Conservation (phyloP, 2,888 invertebrate species). For the Heliconius charithonia region DNA sequence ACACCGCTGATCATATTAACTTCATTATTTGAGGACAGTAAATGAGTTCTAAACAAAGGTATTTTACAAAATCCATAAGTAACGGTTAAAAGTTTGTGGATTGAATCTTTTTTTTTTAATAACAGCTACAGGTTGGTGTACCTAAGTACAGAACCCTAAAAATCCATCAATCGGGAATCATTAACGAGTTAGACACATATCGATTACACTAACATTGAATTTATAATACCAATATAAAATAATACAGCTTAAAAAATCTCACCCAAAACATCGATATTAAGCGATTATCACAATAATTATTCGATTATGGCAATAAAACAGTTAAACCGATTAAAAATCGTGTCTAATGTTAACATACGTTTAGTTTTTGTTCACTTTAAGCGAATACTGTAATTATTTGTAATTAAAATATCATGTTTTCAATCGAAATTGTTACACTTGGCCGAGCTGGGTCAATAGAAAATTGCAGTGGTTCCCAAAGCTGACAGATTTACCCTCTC, state of each 20-base stretch:
- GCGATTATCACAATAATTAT: conserved; percentile 8
- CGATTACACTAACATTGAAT: background rate
- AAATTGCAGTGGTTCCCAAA: conserved; percentile 8
- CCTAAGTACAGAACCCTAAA: no score
- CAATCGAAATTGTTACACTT: conserved; percentile 1
- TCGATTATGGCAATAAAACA: conserved; percentile 6
- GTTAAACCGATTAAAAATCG: conserved; percentile 11
- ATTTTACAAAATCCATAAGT: no score
- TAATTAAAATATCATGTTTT: conserved; percentile 22
- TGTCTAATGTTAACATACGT: background rate
- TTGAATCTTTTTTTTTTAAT: no score
- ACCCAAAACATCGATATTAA: conserved; percentile 1
- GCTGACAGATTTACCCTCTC: background rate
- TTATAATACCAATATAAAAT: background rate
- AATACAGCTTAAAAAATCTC: background rate
- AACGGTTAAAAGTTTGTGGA: no score
- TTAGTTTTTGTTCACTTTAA: conserved; percentile 20
- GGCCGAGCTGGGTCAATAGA: conserved; percentile 16
- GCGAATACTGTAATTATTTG: conserved; percentile 16
- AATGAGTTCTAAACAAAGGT: no score
- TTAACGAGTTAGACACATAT: background rate
- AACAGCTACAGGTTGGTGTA: no score
- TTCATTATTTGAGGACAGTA: no score
- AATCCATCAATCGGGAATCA: background rate
- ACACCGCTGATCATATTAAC: no score